These are phyloP conservation scores for Drosophila bipectinata DNA, from an alignment of 1,140 invertebrate species.

Conservation along the genomic window DNA sequence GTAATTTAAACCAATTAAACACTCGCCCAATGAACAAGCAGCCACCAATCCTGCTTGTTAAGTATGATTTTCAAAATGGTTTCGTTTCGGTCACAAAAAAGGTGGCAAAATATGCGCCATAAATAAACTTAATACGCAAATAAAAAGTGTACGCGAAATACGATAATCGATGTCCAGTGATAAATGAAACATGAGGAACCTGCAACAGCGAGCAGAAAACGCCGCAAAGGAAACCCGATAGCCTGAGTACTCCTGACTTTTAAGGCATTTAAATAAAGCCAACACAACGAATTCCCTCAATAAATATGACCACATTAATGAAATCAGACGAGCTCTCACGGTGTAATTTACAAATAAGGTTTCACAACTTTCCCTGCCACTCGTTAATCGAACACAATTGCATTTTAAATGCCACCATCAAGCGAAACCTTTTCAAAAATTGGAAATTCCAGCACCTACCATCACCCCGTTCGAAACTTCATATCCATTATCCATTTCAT, in stretches of 20 bases:
- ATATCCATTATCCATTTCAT: too few relatives aligned
- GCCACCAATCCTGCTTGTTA: conserved; percentile 26
- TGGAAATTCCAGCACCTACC: too few relatives aligned
- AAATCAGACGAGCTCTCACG: neutral
- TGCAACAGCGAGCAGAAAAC: conserved; percentile 15
- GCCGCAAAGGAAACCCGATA: conserved; percentile 34
- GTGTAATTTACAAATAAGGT: neutral
- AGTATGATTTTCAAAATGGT: conserved; percentile 63
- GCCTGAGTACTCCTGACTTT: conserved; percentile 1
- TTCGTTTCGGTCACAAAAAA: conserved; percentile 28
- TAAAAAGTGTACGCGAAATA: conserved; percentile 29
- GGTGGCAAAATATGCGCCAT: conserved; percentile 29
- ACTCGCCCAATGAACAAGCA: conserved; percentile 58
- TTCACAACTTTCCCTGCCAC: neutral
- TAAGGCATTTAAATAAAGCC: neutral
- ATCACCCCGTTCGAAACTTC: too few relatives aligned
- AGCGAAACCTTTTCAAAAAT: too few relatives aligned
- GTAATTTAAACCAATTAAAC: conserved; percentile 75
- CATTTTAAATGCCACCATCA: too few relatives aligned
- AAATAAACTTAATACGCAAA: conserved; percentile 54
- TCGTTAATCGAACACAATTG: neutral
- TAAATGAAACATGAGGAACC: conserved; percentile 38
- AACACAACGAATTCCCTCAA: neutral
- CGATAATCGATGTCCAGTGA: conserved; percentile 35
- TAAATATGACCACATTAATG: neutral